These are phyloP conservation scores for Peromyscus californicus DNA, from an alignment of 2,113 vertebrate species.

Conservation along the genomic window DNA sequence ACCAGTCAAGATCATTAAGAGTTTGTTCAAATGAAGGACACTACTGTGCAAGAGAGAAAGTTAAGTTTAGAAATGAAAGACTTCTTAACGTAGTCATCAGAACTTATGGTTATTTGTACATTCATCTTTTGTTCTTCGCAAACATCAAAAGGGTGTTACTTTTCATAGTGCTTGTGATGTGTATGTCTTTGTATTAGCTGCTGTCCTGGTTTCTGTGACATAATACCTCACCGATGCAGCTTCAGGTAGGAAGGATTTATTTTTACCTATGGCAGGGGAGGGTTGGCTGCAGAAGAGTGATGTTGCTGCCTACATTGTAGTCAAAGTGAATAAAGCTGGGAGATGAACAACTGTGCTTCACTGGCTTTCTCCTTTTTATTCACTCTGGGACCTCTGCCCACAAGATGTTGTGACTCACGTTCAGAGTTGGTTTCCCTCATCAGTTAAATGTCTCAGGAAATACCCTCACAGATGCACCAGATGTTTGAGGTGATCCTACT, in stretches of 20 bases:
- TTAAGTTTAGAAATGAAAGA: neutral
- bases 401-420: neutral
- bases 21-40: neutral
- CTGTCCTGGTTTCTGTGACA: neutral
- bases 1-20: neutral
- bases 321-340: neutral
- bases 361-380: neutral
- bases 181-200: neutral
- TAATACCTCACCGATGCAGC: neutral
- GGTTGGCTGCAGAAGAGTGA: neutral
- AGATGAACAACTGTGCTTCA: neutral
- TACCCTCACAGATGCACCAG: too few relatives aligned
- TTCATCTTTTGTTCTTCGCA: neutral
- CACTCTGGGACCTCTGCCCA: neutral
- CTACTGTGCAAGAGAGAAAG: neutral
- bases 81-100: neutral
- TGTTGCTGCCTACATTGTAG: neutral
- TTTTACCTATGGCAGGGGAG: neutral
- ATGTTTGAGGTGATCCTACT: neutral
- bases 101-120: neutral
- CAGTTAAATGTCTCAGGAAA: neutral
- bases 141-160: neutral
- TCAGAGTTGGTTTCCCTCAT: neutral
- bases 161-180: neutral
- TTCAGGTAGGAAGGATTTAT: neutral